These are phyloP conservation scores for Lordiphosa fenestrarum DNA, from an alignment of 2,888 invertebrate species.

Conservation along the genomic window DNA sequence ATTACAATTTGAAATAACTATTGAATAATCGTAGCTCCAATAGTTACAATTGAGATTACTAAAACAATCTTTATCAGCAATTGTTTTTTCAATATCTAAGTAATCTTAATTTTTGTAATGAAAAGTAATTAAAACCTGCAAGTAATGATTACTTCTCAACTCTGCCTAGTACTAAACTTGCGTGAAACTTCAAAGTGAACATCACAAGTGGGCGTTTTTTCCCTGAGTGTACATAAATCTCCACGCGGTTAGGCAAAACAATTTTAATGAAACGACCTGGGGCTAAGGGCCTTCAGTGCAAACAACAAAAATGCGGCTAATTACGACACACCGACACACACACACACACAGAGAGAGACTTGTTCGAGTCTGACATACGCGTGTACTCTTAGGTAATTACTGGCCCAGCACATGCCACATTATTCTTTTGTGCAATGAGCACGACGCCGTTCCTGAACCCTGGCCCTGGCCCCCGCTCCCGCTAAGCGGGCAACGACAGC, in stretches of 20 bases:
- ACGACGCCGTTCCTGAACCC: conserved; percentile 40
- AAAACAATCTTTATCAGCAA: too few relatives aligned
- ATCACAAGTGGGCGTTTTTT: too few relatives aligned
- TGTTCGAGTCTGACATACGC: conserved; percentile 10
- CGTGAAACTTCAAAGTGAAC: too few relatives aligned
- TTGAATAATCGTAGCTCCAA: too few relatives aligned
- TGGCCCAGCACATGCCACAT: conserved; percentile 70
- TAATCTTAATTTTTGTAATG: too few relatives aligned
- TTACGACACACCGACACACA: conserved; percentile 42
- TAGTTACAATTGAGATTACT: too few relatives aligned
- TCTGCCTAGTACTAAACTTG: too few relatives aligned
- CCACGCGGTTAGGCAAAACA: conserved; percentile 55
- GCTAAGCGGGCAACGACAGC: conserved; percentile 26
- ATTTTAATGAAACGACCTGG: conserved; percentile 42
- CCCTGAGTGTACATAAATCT: conserved; percentile 12
- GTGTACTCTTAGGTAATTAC: conserved; percentile 56
- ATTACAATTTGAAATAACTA: too few relatives aligned
- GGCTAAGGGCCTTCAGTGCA: conserved; percentile 60
- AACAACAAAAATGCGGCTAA: conserved; percentile 58
- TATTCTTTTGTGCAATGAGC: conserved; percentile 74
- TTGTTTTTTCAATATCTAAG: too few relatives aligned
- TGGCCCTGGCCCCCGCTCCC: conserved; percentile 15
- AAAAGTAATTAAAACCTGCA: too few relatives aligned
- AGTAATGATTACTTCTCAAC: too few relatives aligned
- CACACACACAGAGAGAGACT: conserved; percentile 19